These are phyloP conservation scores for Aleiodes leptofemur DNA, from an alignment of 2,888 invertebrate genomes.

Conservation along the genomic window DNA sequence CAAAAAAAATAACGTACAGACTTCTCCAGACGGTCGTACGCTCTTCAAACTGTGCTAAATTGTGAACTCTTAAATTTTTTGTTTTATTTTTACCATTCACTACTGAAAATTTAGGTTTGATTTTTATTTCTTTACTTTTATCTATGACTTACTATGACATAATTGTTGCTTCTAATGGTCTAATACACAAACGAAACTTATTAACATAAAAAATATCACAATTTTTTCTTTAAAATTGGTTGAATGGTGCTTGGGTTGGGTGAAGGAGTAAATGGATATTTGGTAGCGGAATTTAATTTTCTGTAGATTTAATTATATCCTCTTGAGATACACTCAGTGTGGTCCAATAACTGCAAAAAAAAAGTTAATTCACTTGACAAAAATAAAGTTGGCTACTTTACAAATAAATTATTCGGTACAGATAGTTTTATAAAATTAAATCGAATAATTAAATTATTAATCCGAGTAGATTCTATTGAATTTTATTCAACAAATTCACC, in stretches of 20 bases:
- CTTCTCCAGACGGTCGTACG: constrained; percentile 58
- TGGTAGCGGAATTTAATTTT: constrained; percentile 49
- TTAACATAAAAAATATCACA: constrained; percentile 11
- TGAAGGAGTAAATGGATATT: constrained; percentile 54
- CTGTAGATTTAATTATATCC: constrained; percentile 35
- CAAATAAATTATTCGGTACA: not conserved
- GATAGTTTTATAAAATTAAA: not conserved
- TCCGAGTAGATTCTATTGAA: not conserved
- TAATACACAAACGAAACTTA: constrained; percentile 9
- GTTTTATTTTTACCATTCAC: constrained; percentile 1
- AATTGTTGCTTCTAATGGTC: constrained; percentile 9
- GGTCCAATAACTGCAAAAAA: constrained; percentile 13
- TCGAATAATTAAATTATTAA: not conserved
- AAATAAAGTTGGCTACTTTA: constrained; percentile 10
- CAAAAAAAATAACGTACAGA: constrained; percentile 51
- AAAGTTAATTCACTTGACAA: constrained; percentile 14
- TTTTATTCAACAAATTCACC: not conserved
- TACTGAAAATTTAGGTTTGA: not conserved
- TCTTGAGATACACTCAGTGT: constrained; percentile 23
- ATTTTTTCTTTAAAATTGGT: constrained; percentile 56
- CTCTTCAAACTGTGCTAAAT: constrained; percentile 29
- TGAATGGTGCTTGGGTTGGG: constrained; percentile 62
- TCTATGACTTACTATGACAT: constrained; percentile 4
- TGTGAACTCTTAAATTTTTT: constrained; percentile 5
- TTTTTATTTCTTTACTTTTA: constrained; percentile 24